Conservation (phyloP, 2,888 invertebrate genomes). For the Drosophila anomalata region DNA sequence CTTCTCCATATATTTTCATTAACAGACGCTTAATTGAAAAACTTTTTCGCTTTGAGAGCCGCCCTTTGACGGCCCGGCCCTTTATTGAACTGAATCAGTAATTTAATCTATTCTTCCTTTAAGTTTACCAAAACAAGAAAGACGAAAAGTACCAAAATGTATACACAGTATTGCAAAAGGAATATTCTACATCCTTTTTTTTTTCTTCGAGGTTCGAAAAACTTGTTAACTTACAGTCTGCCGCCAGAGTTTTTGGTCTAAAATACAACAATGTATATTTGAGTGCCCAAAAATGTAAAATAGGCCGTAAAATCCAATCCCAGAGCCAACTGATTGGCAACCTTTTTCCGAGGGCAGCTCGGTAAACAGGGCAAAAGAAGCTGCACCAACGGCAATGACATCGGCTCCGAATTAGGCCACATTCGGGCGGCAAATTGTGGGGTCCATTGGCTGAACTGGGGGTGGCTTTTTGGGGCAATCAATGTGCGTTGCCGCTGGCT, state of each 20-base stretch:
- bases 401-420: slow-evolving; percentile 59
- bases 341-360: slow-evolving; percentile 18
- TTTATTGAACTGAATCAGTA: slow-evolving; percentile 54
- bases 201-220: not conserved
- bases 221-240: slow-evolving; percentile 7
- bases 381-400: slow-evolving; percentile 30
- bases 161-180: slow-evolving; percentile 27
- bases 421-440: slow-evolving; percentile 55
- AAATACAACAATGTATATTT: slow-evolving; percentile 25
- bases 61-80: slow-evolving; percentile 33
- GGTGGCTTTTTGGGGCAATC: slow-evolving; percentile 43
- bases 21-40: slow-evolving; percentile 75
- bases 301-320: slow-evolving; percentile 44
- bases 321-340: slow-evolving; percentile 36
- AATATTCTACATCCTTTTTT: not conserved
- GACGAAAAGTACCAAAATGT: slow-evolving; percentile 2
- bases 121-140: slow-evolving; percentile 5
- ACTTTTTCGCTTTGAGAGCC: slow-evolving; percentile 65
- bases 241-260: slow-evolving; percentile 12
- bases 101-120: slow-evolving; percentile 20
- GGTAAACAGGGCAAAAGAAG: slow-evolving; percentile 7
- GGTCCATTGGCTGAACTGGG: not conserved
- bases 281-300: slow-evolving; percentile 30
- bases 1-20: slow-evolving; percentile 55
- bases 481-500: slow-evolving; percentile 46